Base-by-base conservation (phyloP, 2,797 vertebrate genomes). In the Synaphobranchus kaupii region DNA sequence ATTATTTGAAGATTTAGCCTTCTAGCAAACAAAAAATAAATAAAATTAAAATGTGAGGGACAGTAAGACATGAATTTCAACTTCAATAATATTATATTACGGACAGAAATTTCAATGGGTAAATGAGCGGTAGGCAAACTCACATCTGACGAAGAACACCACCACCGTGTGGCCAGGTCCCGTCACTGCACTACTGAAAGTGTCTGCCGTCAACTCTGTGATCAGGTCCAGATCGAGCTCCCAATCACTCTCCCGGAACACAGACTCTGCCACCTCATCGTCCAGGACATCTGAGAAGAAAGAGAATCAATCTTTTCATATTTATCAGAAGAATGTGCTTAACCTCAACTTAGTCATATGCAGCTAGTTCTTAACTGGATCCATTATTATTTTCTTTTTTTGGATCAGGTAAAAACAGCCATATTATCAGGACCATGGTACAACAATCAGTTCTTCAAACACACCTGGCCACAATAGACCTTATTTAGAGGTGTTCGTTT, bases 141-240 rank as follows among this genome's bases (percentile, higher is more conserved):
- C 92, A 99, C 98, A 98, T 92, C 94, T 96, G 90, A 97, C 93
- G 90, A 98, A 98, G 91, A 99, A 99, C 82, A 99, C 96, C 90
- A 96, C 97, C 91, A 97, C 95, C 0, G 92, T 95, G 88, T 88
- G 92, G 87, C 92, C 88, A 86, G 94, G 88, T 84, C 92, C 89
- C 0, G 86, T 80, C 25, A 98, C 91, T 87, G 93, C 91, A 0
- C 83, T 0, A 44, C 90, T 92, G 92, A 99, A 98, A 3, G 94
- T 96, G 15, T 97, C 95, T 31, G 96, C 94, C 0, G 97, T 98
- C 15, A 99, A 92, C 0, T 95, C 94, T n/a, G 89, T 90, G 39
- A 97, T 89, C 0, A 94, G 91, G 54, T 96, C 96, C 93, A 96
- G 81, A 87, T 97, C 94, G 47, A 94, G 92, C 20, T 90, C 63